Conservation (phyloP, 2,113 vertebrate species). For the Otis tarda region DNA sequence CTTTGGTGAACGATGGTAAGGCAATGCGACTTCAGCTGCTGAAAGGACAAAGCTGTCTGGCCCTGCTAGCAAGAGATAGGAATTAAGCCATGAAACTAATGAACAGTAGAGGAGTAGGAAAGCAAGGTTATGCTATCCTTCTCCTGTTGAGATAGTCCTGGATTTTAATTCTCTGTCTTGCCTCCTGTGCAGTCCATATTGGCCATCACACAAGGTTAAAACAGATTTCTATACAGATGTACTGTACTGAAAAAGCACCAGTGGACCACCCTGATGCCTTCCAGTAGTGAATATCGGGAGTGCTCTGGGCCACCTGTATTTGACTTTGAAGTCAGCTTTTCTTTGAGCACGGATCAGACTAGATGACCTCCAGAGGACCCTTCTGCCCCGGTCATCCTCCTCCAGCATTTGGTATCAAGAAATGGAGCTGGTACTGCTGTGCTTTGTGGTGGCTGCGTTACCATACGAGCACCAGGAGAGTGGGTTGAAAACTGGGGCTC, state of each 20-base stretch:
- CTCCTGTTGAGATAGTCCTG: background rate
- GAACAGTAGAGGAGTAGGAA: background rate
- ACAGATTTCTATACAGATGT: background rate
- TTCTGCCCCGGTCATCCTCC: background rate
- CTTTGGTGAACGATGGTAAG: background rate
- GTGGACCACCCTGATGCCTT: background rate
- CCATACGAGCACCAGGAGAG: accelerated
- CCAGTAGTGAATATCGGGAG: background rate
- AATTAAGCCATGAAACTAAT: constrained; percentile 67
- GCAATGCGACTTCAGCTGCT: constrained; percentile 2
- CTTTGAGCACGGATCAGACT: background rate
- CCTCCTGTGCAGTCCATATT: background rate
- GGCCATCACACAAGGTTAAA: background rate
- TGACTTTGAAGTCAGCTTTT: background rate
- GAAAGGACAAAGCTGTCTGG: constrained; percentile 42
- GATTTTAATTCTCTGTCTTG: constrained; percentile 21
- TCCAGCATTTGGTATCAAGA: background rate
- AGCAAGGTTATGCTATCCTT: constrained; percentile 60
- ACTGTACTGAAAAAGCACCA: background rate
- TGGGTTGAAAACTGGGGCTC: background rate
- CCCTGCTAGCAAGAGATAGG: constrained; percentile 67
- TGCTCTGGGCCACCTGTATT: background rate
- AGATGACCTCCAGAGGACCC: background rate
- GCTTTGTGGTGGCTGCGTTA: background rate
- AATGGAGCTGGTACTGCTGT: background rate